Base-by-base conservation (phyloP, 2,888 invertebrate genomes). In the Nowickia ferox region DNA sequence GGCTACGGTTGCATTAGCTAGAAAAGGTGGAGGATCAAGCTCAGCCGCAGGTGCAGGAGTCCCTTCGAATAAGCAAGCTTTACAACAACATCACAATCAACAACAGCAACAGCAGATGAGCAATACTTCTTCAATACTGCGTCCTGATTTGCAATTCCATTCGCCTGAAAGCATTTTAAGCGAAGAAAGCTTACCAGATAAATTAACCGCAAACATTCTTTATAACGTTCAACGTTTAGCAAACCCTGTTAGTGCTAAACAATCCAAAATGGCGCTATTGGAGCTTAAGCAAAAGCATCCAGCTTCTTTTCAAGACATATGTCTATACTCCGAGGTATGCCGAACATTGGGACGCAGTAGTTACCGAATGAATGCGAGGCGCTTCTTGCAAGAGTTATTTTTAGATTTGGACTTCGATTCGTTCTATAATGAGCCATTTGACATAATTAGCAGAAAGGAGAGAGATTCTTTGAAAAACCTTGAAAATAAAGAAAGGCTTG, bases 301-400 rank as follows among this genome's bases (percentile, higher is more conserved):
- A 4, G 94, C 95, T 46, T 93, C 95, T 86, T 96, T 96, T 93
- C 95, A 97, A 93, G 97, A 97, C 91, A 94, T 97, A 83, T 99
- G 99, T 93, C 94, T 98, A 19, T 99, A 98, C 93, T 98, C 98
- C 0, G 98, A 99, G 92, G 96, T 98, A 15, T 96, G 97, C 91
- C 95, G 95, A 86, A 94, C 97, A 79, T 93, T 98, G 78, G 95
- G 96, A 0, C 94, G 95, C 75, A 96, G 96, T 91, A 96, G 96
- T 59, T 98, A 97, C 93, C 95, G 97, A 90, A 94, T 98, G 90
- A 95, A 95, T 85, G 96, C 97, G 3, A 94, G 98, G 13, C 95
- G 98, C 78, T 97, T 98, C 92, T 94, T 99, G 44, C 98, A 99
- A 92, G 99, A 99, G 92, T 94, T 99, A 51, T 99, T 99, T 93